Percentiles rank a stretch among this genome's conserved stretches.
Evolutionary conservation across 2,888 invertebrate species (phyloP).

Genomic region (Limnephilus lunatus): DNA sequence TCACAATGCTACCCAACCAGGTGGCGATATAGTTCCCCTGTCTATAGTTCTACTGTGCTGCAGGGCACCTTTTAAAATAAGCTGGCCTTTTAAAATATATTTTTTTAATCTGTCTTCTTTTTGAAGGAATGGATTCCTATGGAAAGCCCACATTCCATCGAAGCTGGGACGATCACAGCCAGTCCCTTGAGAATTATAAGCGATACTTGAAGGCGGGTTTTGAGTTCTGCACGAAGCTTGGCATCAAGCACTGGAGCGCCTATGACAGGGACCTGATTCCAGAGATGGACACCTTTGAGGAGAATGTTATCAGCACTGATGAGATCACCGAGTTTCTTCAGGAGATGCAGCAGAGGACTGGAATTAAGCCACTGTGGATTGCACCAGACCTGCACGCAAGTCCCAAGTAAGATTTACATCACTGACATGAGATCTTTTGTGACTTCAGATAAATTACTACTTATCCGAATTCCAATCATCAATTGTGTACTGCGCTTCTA

Average conservation of each 20-base stretch:
- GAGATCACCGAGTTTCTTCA: conserved; percentile 78
- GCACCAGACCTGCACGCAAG: conserved; percentile 81
- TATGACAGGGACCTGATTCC: conserved; percentile 81
- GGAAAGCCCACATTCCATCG: conserved; percentile 72
- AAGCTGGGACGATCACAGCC: conserved; percentile 79
- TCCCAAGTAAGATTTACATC: conserved; percentile 72
- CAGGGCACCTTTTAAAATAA: too few species aligned
- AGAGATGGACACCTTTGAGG: conserved; percentile 76
- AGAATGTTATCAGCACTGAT: conserved; percentile 77
- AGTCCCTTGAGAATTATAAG: conserved; percentile 78
- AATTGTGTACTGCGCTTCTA: not conserved
- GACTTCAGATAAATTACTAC: too few species aligned
- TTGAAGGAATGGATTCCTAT: conserved; percentile 72
- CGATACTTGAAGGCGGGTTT: conserved; percentile 79
- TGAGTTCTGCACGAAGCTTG: conserved; percentile 80
- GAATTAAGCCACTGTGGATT: conserved; percentile 80
- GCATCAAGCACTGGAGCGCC: conserved; percentile 81
- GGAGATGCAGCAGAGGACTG: conserved; percentile 77
- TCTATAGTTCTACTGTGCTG: too few species aligned
- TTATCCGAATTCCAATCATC: too few species aligned
- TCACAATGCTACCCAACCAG: too few species aligned
- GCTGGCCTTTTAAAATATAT: not conserved
- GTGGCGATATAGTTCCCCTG: too few species aligned
- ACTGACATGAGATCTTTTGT: not conserved
- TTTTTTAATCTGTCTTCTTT: not conserved